Conservation (phyloP, 2,888 invertebrate species). For the Diplazon laetatorius region DNA sequence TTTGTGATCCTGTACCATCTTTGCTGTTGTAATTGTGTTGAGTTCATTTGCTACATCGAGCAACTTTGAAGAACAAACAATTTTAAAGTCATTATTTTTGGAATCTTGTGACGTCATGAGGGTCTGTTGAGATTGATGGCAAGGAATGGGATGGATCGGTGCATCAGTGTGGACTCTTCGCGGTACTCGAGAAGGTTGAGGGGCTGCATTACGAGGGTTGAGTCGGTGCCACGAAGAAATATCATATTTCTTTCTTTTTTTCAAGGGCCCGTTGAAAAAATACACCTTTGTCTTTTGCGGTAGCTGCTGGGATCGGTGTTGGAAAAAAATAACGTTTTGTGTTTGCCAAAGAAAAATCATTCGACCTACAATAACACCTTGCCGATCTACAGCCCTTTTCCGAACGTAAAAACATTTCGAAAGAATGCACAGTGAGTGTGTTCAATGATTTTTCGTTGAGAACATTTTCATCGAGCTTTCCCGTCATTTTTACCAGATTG, state of each 20-base stretch:
- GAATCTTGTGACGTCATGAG: background rate
- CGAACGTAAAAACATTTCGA: background rate
- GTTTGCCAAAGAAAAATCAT: slow-evolving; percentile 28
- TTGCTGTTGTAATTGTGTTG: too few relatives aligned
- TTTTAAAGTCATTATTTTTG: too few relatives aligned
- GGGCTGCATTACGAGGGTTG: background rate
- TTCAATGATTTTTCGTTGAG: background rate
- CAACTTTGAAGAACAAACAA: too few relatives aligned
- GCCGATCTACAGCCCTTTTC: background rate
- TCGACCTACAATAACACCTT: slow-evolving; percentile 36
- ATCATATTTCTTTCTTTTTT: slow-evolving; percentile 45
- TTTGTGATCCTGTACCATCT: too few relatives aligned
- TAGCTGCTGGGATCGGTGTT: background rate
- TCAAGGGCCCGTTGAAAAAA: slow-evolving; percentile 44
- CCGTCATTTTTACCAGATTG: background rate
- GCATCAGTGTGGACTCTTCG: background rate
- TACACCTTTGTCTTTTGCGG: slow-evolving; percentile 5
- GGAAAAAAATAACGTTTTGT: slow-evolving; percentile 9
- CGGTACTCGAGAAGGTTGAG: background rate
- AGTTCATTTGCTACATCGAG: too few relatives aligned
- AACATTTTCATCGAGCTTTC: background rate
- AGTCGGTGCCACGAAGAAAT: slow-evolving; percentile 30
- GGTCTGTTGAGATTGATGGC: background rate
- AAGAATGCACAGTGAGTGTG: slow-evolving; percentile 6
- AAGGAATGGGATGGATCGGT: background rate